A percentile compares a stretch with the other conserved stretches of the same genome.
phyloP scores from a whole-genome alignment of 2,113 vertebrate genomes.

The Oenanthe oenanthe region DNA sequence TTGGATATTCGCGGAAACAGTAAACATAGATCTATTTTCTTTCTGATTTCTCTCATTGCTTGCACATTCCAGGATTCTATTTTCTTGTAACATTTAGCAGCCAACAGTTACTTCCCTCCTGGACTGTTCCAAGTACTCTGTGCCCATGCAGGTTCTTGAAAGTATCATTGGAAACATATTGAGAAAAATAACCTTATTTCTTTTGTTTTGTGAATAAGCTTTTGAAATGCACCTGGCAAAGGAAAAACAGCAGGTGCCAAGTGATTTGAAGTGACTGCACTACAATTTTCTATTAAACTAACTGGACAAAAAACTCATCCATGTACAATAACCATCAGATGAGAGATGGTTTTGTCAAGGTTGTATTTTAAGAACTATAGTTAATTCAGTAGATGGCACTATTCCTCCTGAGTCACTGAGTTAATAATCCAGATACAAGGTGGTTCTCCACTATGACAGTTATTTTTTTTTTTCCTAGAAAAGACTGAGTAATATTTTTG shows the following conservation, averaged over 20 bases:
- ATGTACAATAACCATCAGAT: not conserved
- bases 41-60: not conserved
- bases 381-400: constrained; percentile 61
- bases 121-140: not conserved
- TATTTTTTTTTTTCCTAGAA: not conserved
- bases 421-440: not conserved
- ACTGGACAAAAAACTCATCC: not conserved
- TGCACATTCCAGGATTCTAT: not conserved
- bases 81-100: not conserved
- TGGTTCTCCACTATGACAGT: not conserved
- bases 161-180: not conserved
- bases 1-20: constrained; percentile 1
- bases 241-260: not conserved
- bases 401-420: constrained; percentile 30
- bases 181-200: not conserved
- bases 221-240: constrained; percentile 6
- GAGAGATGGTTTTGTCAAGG: not conserved
- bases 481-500: not conserved
- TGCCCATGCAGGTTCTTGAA: not conserved
- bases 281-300: not conserved
- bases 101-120: not conserved
- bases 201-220: constrained; percentile 11
- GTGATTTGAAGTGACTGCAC: not conserved
- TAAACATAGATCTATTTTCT: not conserved
- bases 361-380: not conserved